phyloP scores from a whole-genome alignment of 2,113 vertebrate species.

The human (Homo sapiens) region GRCh38 chr4:85541501-85542000 shows the following conservation, averaged over 20 bases:
- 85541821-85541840: background rate
- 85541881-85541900: background rate
- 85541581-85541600: background rate
- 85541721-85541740: background rate
- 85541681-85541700: background rate
- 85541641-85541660: background rate
- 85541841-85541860: background rate
- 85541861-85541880: background rate
- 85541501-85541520: background rate
- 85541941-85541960: background rate
- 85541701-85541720: background rate
- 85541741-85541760: background rate
- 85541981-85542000: background rate
- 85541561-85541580: background rate
- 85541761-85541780: background rate
- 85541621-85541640: background rate
- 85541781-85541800: background rate
- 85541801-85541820: background rate
- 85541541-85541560: background rate
- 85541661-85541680: background rate
- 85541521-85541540: background rate
- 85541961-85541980: background rate
- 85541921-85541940: background rate
- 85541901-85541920: background rate
- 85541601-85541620: background rate